Base-by-base conservation (phyloP, 2,888 invertebrate genomes). In the Papilio protenor region DNA sequence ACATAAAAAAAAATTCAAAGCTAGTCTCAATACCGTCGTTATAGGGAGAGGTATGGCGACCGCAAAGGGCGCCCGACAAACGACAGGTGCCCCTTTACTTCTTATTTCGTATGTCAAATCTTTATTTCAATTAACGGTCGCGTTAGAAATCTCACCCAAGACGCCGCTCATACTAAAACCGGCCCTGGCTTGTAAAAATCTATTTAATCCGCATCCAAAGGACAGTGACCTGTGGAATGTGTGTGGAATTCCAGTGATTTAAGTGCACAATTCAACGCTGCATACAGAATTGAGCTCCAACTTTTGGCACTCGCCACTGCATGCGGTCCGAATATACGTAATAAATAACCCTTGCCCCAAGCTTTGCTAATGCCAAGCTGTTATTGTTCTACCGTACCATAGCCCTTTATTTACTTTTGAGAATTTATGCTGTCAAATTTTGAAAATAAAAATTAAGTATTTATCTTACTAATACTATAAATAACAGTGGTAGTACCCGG, bases 171-270 rank as follows among this genome's bases (percentile, higher is more conserved):
- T 1, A 5, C 40, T 40, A 6, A 40, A 40, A 40, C 40, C 33
- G 5, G 33, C 6, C 40, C 40, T 40, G 40, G 40, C 8, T 40
- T 8, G 0, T 40, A 40, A 40, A 75, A 55, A 70, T 59, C 69
- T 47, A 47, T 70, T 75, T 75, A 57, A 75, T 47, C 75, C 47
- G n/a, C 16, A 27, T 14, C 2, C 45, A 23, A 6, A 74, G 49
- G 33, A 66, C 73, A 73, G 64, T 77, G 77, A 73, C 73, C 73
- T 72, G 73, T 77, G 66, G 66, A 77, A 77, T 77, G 72, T n/a
- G n/a, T n/a, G n/a, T n/a, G n/a, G n/a, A n/a, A n/a, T 77, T 77
- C 55, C 64, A 77, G 73, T 77, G 77, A 73, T 77, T 77, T 73
- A 73, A 57, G 55, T 77, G 57, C 47, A 69, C 27, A 69, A 69